phyloP scores from a whole-genome alignment of 2,888 invertebrate species.

The Epirrhoe alternata region DNA sequence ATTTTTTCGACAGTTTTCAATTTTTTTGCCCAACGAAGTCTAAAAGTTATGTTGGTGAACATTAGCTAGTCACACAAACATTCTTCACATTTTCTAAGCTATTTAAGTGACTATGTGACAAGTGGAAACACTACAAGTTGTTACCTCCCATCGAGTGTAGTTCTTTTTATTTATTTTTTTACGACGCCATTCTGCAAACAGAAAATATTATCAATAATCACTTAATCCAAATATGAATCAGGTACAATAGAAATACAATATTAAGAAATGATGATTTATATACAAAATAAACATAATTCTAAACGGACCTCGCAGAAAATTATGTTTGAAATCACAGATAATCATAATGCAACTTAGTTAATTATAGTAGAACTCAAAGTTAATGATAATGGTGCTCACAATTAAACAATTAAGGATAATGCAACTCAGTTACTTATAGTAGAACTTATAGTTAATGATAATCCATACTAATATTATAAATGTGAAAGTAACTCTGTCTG shows the following conservation, averaged over 20 bases:
- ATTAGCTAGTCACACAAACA: slow-evolving; percentile 11
- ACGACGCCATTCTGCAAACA: slow-evolving; percentile 21
- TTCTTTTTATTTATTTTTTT: slow-evolving; percentile 16
- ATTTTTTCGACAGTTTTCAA: not conserved
- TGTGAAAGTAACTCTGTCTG: too few relatives aligned
- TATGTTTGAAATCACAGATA: too few relatives aligned
- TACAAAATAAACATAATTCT: too few relatives aligned
- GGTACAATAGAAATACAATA: too few relatives aligned
- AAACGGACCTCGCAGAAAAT: too few relatives aligned
- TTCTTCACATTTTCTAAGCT: slow-evolving; percentile 16
- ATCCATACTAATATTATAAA: too few relatives aligned
- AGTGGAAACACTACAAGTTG: slow-evolving; percentile 32
- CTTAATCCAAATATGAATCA: too few relatives aligned
- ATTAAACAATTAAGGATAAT: too few relatives aligned
- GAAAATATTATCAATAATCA: not conserved
- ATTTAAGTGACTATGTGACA: slow-evolving; percentile 38
- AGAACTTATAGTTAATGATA: not conserved
- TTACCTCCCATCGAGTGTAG: slow-evolving; percentile 4
- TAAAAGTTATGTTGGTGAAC: slow-evolving; percentile 8
- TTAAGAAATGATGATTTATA: too few relatives aligned
- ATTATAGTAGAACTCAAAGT: too few relatives aligned
- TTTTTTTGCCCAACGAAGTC: not conserved
- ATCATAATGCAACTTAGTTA: too few relatives aligned
- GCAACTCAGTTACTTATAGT: not conserved
- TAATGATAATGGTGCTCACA: too few relatives aligned